A percentile compares a stretch with the other conserved stretches of the same genome.
phyloP scores from a whole-genome alignment of 2,113 vertebrate species.

The Pipa parva region DNA sequence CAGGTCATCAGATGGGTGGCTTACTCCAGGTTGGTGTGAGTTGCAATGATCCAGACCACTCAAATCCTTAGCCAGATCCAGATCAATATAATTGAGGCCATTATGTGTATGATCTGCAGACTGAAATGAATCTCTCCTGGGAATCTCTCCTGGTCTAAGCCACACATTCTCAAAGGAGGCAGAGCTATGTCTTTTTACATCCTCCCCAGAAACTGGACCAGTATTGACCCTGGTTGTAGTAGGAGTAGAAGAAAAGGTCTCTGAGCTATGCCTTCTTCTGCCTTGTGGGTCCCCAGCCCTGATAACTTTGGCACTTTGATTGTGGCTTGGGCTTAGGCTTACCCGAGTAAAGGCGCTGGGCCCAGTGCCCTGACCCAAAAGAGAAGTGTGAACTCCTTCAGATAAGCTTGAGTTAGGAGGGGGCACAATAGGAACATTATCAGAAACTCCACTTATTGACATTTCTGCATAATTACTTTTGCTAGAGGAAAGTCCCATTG shows the following conservation, averaged over 20 bases:
- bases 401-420: conserved; percentile 45
- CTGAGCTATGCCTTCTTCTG: conserved; percentile 74
- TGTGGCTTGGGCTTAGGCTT: conserved; percentile 63
- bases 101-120: conserved; percentile 49
- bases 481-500: conserved; percentile 29
- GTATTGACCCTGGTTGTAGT: conserved; percentile 51
- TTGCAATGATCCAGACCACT: conserved; percentile 49
- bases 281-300: conserved; percentile 74
- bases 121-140: conserved; percentile 24
- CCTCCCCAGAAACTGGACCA: conserved; percentile 51
- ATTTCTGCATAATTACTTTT: conserved; percentile 57
- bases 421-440: conserved; percentile 27
- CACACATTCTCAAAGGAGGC: conserved; percentile 82
- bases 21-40: conserved; percentile 50
- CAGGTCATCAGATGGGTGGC: conserved; percentile 64
- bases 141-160: conserved; percentile 63
- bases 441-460: conserved; percentile 48
- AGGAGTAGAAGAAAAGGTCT: conserved; percentile 73
- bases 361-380: conserved; percentile 47
- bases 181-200: conserved; percentile 76
- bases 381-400: conserved; percentile 44
- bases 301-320: conserved; percentile 79
- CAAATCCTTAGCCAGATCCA: conserved; percentile 76
- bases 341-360: conserved; percentile 70
- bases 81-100: conserved; percentile 81